phyloP scores from a whole-genome alignment of 2,888 invertebrate genomes.

The Tetramorium bicarinatum region DNA sequence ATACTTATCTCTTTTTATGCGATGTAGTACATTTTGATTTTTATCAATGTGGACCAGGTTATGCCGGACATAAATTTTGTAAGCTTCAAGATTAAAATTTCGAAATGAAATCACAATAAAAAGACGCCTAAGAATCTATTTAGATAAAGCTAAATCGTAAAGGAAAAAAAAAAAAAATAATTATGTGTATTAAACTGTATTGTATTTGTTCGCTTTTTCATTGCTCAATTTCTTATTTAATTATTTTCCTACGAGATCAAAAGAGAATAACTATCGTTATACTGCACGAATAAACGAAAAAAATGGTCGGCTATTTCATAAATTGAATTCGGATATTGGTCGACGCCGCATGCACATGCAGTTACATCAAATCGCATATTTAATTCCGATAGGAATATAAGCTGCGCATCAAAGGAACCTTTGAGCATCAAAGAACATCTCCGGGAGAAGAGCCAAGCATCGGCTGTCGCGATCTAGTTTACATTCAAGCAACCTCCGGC shows the following conservation, averaged over 20 bases:
- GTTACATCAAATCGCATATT: slow-evolving; percentile 58
- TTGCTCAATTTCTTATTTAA: slow-evolving; percentile 17
- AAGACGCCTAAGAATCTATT: neutral
- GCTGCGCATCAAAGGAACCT: slow-evolving; percentile 46
- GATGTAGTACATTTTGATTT: neutral
- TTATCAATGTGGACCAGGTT: neutral
- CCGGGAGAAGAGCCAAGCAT: slow-evolving; percentile 53
- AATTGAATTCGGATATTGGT: slow-evolving; percentile 57
- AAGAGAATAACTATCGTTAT: slow-evolving; percentile 13
- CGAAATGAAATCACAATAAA: neutral
- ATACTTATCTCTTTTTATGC: neutral
- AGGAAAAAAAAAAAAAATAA: neutral
- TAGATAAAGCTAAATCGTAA: neutral
- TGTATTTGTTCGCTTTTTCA: neutral
- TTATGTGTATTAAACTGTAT: slow-evolving; percentile 11
- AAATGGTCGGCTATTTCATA: slow-evolving; percentile 21
- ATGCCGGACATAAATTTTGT: neutral
- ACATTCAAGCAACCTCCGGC: slow-evolving; percentile 48
- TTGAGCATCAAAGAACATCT: slow-evolving; percentile 52
- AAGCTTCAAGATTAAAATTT: neutral
- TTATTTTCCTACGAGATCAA: slow-evolving; percentile 9
- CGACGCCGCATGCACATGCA: slow-evolving; percentile 49
- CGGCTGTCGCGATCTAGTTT: slow-evolving; percentile 55
- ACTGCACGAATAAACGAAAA: slow-evolving; percentile 22
- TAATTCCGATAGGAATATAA: slow-evolving; percentile 58